Evolutionary conservation across 2,797 vertebrate genomes (phyloP), one percentile per base, ranked within the genome.

Genomic region (Micrastur ruficollis): DNA sequence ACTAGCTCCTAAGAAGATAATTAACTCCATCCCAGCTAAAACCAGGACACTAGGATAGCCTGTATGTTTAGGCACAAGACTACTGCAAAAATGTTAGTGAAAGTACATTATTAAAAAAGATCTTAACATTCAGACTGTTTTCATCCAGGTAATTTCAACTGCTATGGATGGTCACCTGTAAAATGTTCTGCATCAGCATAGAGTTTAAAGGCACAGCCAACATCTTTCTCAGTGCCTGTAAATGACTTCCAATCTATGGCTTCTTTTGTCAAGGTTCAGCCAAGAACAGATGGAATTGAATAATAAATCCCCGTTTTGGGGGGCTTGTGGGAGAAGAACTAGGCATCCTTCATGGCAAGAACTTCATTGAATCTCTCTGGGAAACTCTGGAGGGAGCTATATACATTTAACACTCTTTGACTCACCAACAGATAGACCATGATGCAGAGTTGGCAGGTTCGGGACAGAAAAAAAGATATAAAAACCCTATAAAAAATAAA

Each of bases 331-430:
- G 61, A 71, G 32, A 62, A 89, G 14, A 61, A 32, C 18, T 42
- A 13, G 7, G 25, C 21, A 8, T 62, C 75, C 46, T 20, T 78
- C 61, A 14, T 52, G 65, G 38, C 66, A 66, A 61, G 42, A 91
- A 68, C 44, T 71, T 63, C 52, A 53, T 1, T 63, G 89, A 89
- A 66, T 96, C 75, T 95, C 90, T 8, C 20, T 68, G 75, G 75
- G 68, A 79, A 93, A 89, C 95, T 97, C 95, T 95, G 96, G 91
- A 86, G 92, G 81, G 78, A 95, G 92, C 91, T 89, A 61, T 81
- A 66, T 49, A 83, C 90, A 83, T 95, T 96, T 94, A 66, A 52
- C 92, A 72, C 90, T 88, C 75, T 34, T 52, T 81, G 81, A 40
- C 38, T 95, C 68, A 58, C 65, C 89, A 86, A 89, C 81, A 89